phyloP scores from a whole-genome alignment of 2,888 invertebrate species.

The Cylloceria caligata region DNA sequence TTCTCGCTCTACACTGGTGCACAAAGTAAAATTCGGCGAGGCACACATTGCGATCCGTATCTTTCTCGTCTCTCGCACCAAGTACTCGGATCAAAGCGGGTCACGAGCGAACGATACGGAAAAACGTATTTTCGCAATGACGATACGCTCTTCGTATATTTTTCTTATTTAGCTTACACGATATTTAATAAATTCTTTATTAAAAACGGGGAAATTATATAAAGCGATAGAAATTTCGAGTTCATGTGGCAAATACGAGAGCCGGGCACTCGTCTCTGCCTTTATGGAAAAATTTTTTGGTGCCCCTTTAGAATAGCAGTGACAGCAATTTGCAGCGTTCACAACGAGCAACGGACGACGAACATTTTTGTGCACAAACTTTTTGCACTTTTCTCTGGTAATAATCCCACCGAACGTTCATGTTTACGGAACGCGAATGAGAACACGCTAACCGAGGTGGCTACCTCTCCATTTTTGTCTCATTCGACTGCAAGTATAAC shows the following conservation, averaged over 20 bases:
- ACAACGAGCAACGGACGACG: slow-evolving; percentile 10
- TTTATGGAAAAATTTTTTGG: slow-evolving; percentile 13
- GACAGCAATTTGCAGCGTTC: slow-evolving; percentile 22
- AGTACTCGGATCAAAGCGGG: slow-evolving; percentile 62
- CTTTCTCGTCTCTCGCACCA: slow-evolving; percentile 40
- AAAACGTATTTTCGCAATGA: slow-evolving; percentile 48
- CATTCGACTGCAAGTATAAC: slow-evolving; percentile 37
- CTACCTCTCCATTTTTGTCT: slow-evolving; percentile 49
- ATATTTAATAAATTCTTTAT: slow-evolving; percentile 51
- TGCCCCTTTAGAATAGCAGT: slow-evolving; percentile 25
- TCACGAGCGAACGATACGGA: slow-evolving; percentile 16
- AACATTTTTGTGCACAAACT: slow-evolving; percentile 33
- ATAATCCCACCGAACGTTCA: slow-evolving; percentile 43
- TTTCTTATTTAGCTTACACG: slow-evolving; percentile 56
- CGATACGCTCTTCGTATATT: background rate
- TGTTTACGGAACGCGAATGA: slow-evolving; percentile 41
- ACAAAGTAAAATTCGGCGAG: slow-evolving; percentile 58
- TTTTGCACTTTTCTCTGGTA: slow-evolving; percentile 44
- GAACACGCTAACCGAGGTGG: slow-evolving; percentile 16
- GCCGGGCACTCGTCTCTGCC: background rate
- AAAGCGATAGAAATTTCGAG: slow-evolving; percentile 8
- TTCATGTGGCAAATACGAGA: slow-evolving; percentile 15
- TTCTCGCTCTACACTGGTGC: slow-evolving; percentile 50
- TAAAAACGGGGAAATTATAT: slow-evolving; percentile 36
- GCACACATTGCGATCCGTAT: slow-evolving; percentile 15